Base-by-base conservation (phyloP, 2,113 vertebrate genomes). In the Phylloscopus trochiloides region DNA sequence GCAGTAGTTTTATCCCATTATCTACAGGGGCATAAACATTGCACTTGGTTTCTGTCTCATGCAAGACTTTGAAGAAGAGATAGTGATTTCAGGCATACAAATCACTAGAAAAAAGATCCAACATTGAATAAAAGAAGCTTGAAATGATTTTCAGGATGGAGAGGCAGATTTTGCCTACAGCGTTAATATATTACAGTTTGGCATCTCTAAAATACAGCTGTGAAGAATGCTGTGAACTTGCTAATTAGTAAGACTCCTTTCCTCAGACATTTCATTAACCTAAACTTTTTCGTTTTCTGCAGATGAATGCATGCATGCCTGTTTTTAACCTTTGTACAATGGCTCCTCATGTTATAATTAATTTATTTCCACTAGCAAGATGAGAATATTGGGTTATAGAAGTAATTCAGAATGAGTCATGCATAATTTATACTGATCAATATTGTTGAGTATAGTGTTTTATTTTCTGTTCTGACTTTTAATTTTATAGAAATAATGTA, bases 211-310 rank as follows among this genome's bases (percentile, higher is more conserved):
- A 97, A 95, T 97, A 96, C 89, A 94, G 90, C 91, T 97, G 91
- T 96, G 96, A 97, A 95, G 80, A 91, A 93, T 97, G 92, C 89
- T 96, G 93, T 84, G 92, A 95, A 96, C 93, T 50, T 94, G 96
- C 71, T 97, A 97, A 97, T 97, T 96, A 97, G 92, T 95, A 91
- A 92, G 84, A 77, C 36, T 86, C 62, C 82, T 47, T 94, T 87
- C 67, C 55, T 93, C 67, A 96, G 94, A 94, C 91, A 96, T 96
- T 96, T 96, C 88, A 97, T 97, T 97, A 97, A 96, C 95, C 93
- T 94, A 90, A 93, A 96, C 79, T 92, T 97, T 83, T 82, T 82
- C n/a, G 54, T 89, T 96, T 95, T 90, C 82, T 88, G 79, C 90
- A 95, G 90, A 95, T 88, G 67, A 95, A 90, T 42, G 86, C 72